Percentiles rank a stretch among this genome's conserved stretches.
Conservation (phyloP, 2,113 vertebrate species). For the Pteropus alecto region DNA sequence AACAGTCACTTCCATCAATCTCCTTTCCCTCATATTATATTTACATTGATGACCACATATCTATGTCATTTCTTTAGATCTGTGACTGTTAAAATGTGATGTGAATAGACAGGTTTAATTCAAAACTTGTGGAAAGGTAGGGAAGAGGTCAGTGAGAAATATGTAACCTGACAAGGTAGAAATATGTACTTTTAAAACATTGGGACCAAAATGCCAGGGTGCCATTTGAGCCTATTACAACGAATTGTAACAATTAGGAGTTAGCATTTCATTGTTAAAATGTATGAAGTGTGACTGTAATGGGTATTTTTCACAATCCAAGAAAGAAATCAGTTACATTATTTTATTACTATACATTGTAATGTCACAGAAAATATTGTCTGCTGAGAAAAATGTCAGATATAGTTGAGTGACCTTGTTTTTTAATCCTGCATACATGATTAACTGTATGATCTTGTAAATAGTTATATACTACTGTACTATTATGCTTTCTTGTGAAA, state of each 20-base stretch:
- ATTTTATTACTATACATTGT: background rate
- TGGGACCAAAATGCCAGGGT: background rate
- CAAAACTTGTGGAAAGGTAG: background rate
- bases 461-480: background rate
- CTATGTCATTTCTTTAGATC: background rate
- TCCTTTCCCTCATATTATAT: background rate
- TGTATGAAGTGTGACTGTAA: background rate
- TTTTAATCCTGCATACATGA: background rate
- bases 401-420: background rate
- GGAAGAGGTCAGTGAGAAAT: background rate
- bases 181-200: background rate
- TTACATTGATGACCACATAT: background rate
- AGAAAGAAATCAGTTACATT: constrained; percentile 15
- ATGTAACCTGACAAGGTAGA: background rate
- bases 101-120: background rate
- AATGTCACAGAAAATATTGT: background rate
- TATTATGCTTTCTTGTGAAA: background rate
- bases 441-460: background rate
- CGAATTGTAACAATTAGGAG: background rate
- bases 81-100: background rate
- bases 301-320: constrained; percentile 17
- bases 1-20: background rate
- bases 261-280: constrained; percentile 25
- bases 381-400: background rate
- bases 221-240: background rate